Evolutionary conservation across 2,113 vertebrate species (phyloP).

Genomic region (Ictalurus furcatus): DNA sequence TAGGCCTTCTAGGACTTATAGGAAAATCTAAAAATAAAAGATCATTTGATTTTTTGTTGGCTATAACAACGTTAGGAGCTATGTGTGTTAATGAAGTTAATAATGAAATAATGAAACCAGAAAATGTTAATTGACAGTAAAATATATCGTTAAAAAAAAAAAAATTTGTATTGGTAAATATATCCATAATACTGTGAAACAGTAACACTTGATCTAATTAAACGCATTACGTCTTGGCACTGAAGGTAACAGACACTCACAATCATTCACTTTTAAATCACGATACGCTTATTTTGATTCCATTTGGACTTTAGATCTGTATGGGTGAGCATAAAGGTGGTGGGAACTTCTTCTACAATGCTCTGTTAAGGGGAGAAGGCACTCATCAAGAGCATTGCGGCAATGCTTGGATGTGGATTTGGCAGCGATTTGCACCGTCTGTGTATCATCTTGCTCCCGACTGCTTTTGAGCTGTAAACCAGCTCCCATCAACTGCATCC

Average conservation of each 20-base stretch:
- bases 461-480: constrained; percentile 70
- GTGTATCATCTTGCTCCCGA: constrained; percentile 66
- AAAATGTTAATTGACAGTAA: constrained; percentile 7
- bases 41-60: neutral
- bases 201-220: constrained; percentile 54
- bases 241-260: constrained; percentile 50
- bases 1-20: neutral
- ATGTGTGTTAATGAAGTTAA: too few relatives aligned
- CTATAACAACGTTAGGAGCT: neutral
- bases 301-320: constrained; percentile 52
- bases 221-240: constrained; percentile 54
- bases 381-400: constrained; percentile 67
- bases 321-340: constrained; percentile 47
- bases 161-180: constrained; percentile 32
- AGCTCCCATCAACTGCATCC: constrained; percentile 63
- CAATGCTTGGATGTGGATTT: constrained; percentile 70
- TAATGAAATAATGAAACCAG: neutral
- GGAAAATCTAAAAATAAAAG: neutral
- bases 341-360: constrained; percentile 57
- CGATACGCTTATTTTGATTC: constrained; percentile 61
- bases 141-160: neutral
- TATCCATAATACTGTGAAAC: constrained; percentile 51
- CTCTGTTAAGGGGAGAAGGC: constrained; percentile 49
- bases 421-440: constrained; percentile 61
- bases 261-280: constrained; percentile 60